Evolutionary conservation across 2,113 vertebrate species (phyloP).

Genomic region (Heteronetta atricapilla): DNA sequence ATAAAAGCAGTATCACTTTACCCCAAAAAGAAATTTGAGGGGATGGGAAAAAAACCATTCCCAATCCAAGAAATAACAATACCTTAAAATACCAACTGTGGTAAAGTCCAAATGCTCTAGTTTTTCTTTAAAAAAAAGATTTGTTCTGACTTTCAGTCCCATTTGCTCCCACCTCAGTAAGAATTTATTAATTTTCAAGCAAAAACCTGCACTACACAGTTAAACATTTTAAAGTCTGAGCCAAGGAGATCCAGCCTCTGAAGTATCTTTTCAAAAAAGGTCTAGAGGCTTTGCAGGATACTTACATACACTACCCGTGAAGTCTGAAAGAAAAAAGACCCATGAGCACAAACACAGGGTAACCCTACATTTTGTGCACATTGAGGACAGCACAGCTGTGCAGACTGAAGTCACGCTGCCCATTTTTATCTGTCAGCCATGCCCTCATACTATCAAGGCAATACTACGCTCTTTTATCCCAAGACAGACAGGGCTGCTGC

Average conservation of each 20-base stretch:
- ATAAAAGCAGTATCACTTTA: not conserved
- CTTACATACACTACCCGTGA: not conserved
- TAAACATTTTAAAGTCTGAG: not conserved
- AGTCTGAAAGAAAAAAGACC: not conserved
- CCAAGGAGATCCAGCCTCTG: not conserved
- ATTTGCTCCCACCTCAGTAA: not conserved
- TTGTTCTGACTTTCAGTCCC: not conserved
- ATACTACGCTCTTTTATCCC: not conserved
- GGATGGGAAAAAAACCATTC: not conserved
- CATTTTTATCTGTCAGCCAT: fast-evolving
- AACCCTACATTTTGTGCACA: not conserved
- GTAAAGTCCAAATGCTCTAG: not conserved
- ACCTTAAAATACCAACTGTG: not conserved
- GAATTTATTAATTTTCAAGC: not conserved
- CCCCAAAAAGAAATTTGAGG: not conserved
- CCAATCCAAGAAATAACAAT: not conserved
- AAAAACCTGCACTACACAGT: not conserved
- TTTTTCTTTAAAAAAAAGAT: not conserved
- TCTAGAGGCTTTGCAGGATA: not conserved
- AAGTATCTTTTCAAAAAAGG: not conserved
- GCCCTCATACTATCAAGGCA: not conserved
- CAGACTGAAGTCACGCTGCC: not conserved
- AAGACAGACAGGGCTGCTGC: not conserved
- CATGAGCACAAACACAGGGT: not conserved
- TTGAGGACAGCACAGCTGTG: not conserved